Evolutionary conservation across 1,140 invertebrate genomes (phyloP).

Genomic region (Amyelois transitella): DNA sequence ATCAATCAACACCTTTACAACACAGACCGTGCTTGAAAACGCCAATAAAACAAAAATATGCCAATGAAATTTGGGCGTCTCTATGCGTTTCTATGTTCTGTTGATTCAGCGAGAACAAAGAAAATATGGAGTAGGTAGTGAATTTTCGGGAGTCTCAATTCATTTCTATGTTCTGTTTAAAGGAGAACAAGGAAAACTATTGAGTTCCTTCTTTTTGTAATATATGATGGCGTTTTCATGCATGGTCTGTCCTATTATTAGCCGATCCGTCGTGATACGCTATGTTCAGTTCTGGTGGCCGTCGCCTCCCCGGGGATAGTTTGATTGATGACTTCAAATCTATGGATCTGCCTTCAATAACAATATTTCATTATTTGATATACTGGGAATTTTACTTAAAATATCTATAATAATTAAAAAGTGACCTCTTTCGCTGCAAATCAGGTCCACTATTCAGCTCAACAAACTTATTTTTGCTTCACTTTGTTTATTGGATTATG

Average conservation of each 20-base stretch:
- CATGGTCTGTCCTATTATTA: constrained; percentile 20
- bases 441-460: no score
- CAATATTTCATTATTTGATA: neutral
- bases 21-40: constrained; percentile 25
- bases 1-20: constrained; percentile 63
- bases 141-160: neutral
- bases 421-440: no score
- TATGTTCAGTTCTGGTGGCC: constrained; percentile 69
- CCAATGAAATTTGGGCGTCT: neutral
- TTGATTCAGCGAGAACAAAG: no score
- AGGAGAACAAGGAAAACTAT: neutral
- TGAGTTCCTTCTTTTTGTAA: neutral
- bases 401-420: no score
- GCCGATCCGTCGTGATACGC: constrained; percentile 63
- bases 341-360: constrained; percentile 53
- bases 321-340: constrained; percentile 74
- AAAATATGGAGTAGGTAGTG: no score
- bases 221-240: constrained; percentile 27
- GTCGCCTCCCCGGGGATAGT: constrained; percentile 49
- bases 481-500: no score
- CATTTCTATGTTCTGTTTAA: neutral
- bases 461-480: no score
- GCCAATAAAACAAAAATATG: neutral
- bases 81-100: neutral
- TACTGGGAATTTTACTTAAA: constrained; percentile 9